Base-by-base conservation (phyloP, 2,113 vertebrate species). In the Eclectus roratus region DNA sequence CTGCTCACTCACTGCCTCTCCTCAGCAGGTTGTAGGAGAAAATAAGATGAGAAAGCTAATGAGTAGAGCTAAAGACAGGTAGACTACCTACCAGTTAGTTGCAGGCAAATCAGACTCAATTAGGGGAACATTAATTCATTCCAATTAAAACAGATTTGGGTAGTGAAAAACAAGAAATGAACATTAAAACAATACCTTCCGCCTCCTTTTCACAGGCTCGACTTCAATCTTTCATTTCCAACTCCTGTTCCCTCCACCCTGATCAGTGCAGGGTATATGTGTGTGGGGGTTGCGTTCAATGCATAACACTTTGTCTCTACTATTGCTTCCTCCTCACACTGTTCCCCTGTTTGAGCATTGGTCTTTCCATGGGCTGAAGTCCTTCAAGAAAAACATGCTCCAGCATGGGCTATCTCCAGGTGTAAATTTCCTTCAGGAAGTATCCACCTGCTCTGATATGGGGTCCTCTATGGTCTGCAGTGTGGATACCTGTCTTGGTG, bases 261-360 rank as follows among this genome's bases (percentile, higher is more conserved):
- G 31, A 49, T 8, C 1, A 6, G 17, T 7, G 3, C 33, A 58
- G 52, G n/a, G 4, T 4, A 3, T 3, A 25, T 27, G 11, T n/a
- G 14, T 25, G 6, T 1, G 6, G 6, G 3, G 4, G 2, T 20
- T n/a, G 24, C 3, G 1, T 18, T 70, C 25, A 65, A 2, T 43
- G 4, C 7, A 5, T 15, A 46, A 60, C 10, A 24, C 4, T 25
- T 73, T 47, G 5, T 50, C 31, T 63, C 43, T 58, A 17, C 39
- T 77, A 4, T 8, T 41, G 12, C 25, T 11, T 87, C 49, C 58
- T 72, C 10, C 33, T 73, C 19, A 27, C 1, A 2, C 24, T 55
- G 17, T 53, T 72, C 20, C 3, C 10, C 18, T 39, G 13, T 8
- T 63, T 24, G 27, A 85, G 8, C 8, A 20, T 1, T 35, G 21